Evolutionary conservation across 2,113 vertebrate species (phyloP).

Genomic region (Phalacrocorax carbo): DNA sequence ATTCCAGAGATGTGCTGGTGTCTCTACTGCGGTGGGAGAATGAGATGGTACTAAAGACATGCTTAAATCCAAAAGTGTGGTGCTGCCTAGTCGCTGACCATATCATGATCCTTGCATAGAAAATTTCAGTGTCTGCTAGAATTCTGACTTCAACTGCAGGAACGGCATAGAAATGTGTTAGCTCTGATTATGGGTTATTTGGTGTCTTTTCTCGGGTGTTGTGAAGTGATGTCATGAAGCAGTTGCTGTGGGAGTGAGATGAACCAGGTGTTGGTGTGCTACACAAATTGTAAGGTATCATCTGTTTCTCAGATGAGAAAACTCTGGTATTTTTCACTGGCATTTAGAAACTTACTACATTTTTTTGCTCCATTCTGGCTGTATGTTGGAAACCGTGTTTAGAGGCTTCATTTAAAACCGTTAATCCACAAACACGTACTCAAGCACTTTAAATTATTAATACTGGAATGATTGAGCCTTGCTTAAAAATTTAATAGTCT

Average conservation of each 20-base stretch:
- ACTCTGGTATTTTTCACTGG: neutral
- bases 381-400: neutral
- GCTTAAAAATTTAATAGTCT: conserved; percentile 23
- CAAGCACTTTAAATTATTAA: conserved; percentile 14
- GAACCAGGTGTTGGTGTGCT: neutral
- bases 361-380: conserved; percentile 4
- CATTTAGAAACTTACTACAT: neutral
- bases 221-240: neutral
- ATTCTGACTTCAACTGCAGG: rapidly evolving
- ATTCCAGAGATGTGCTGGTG: neutral
- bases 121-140: neutral
- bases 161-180: rapidly evolving
- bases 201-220: neutral
- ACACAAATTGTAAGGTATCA: neutral
- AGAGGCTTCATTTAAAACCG: neutral
- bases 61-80: rapidly evolving
- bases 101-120: rapidly evolving
- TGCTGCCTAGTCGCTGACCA: neutral
- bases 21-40: neutral
- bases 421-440: conserved; percentile 21
- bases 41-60: neutral
- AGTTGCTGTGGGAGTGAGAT: neutral
- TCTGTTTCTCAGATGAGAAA: neutral
- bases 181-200: rapidly evolving
- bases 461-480: conserved; percentile 13